Conservation (phyloP, 2,797 vertebrate genomes). For the Thunnus albacares region DNA sequence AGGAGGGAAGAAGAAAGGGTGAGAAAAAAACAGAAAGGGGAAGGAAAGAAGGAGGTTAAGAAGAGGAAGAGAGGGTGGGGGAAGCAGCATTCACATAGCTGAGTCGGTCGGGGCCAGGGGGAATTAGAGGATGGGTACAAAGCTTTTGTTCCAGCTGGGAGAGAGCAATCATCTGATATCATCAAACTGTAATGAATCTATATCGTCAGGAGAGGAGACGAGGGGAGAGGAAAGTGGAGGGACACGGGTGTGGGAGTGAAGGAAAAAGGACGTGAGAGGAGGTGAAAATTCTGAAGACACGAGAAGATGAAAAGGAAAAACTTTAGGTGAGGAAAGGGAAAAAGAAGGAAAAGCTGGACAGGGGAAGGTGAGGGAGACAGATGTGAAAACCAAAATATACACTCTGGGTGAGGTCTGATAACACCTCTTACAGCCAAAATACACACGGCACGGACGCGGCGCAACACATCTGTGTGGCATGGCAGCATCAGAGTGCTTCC, state of each 20-base stretch:
- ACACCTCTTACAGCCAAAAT: too few relatives aligned
- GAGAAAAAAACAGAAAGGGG: not conserved
- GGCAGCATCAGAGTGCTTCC: too few relatives aligned
- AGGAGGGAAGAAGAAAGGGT: conserved; percentile 1
- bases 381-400: not conserved
- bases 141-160: conserved; percentile 76
- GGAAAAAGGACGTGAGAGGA: not conserved
- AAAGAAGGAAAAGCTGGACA: not conserved
- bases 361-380: not conserved
- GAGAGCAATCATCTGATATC: conserved; percentile 83
- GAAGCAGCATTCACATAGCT: conserved; percentile 47
- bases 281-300: conserved; percentile 11
- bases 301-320: conserved; percentile 11
- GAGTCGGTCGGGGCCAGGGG: conserved; percentile 50
- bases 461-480: too few relatives aligned
- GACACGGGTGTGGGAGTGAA: too few relatives aligned
- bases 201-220: conserved; percentile 46
- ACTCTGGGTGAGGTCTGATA: too few relatives aligned
- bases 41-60: conserved; percentile 7
- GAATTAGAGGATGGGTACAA: conserved; percentile 42
- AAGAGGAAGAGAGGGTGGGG: conserved; percentile 6
- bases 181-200: conserved; percentile 82
- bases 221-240: too few relatives aligned
- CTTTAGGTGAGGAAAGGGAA: not conserved
- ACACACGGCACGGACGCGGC: too few relatives aligned